phyloP scores from a whole-genome alignment of 23 tunicate genomes.

The Trididemnum nubilum region DNA sequence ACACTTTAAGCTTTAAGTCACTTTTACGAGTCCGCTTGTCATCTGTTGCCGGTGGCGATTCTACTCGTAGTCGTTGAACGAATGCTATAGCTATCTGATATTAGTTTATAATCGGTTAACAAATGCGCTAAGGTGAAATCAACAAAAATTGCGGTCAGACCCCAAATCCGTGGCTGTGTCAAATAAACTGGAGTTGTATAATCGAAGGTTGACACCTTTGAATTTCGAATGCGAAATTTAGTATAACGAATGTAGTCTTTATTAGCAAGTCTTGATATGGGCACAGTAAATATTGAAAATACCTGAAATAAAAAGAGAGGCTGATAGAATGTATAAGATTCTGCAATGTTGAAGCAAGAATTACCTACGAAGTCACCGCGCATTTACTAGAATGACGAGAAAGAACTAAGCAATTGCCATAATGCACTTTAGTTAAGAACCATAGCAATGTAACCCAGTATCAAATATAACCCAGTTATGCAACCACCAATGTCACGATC shows the following conservation, averaged over 20 bases:
- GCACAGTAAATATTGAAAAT: background rate
- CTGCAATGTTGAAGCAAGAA: background rate
- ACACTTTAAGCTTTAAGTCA: too few relatives aligned
- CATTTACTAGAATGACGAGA: too few relatives aligned
- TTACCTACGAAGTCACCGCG: too few relatives aligned
- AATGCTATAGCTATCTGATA: background rate
- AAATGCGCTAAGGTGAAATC: background rate
- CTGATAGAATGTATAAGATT: background rate
- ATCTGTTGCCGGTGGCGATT: too few relatives aligned
- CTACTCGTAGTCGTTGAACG: too few relatives aligned
- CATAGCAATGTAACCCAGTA: too few relatives aligned
- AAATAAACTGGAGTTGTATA: constrained; percentile 9
- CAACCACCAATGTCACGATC: too few relatives aligned
- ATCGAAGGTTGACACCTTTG: background rate
- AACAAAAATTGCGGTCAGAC: background rate
- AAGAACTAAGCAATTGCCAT: too few relatives aligned
- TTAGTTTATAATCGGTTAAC: background rate
- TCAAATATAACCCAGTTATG: too few relatives aligned
- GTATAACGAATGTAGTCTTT: background rate
- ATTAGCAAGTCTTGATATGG: background rate
- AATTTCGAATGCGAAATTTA: background rate
- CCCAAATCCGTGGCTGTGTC: constrained; percentile 18
- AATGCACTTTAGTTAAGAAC: too few relatives aligned
- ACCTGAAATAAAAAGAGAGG: background rate
- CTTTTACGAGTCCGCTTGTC: too few relatives aligned